phyloP scores from a whole-genome alignment of 64 coral and sea anemone species.

The Porites australiensis region DNA sequence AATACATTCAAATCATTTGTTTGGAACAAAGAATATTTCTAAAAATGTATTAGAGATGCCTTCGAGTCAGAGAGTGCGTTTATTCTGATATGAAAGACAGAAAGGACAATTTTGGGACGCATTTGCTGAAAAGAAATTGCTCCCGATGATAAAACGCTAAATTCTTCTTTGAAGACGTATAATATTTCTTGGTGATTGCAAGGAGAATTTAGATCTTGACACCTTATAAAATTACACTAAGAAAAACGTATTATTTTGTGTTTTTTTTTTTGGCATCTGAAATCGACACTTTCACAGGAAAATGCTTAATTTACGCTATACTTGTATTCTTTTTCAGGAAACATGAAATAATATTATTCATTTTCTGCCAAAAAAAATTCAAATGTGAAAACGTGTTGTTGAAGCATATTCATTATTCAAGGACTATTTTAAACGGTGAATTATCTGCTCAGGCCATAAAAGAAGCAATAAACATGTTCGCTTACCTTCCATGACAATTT shows the following conservation, averaged over 20 bases:
- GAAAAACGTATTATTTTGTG: background rate
- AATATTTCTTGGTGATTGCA: background rate
- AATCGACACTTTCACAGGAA: background rate
- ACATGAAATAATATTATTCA: background rate
- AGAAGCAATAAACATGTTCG: background rate
- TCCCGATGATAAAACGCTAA: background rate
- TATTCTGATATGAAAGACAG: background rate
- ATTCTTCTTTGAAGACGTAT: background rate
- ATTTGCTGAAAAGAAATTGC: background rate
- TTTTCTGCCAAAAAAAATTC: too few species aligned
- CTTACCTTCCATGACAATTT: background rate
- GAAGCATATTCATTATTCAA: too few species aligned
- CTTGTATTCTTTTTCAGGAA: background rate
- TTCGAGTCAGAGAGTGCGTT: background rate
- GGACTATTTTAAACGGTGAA: too few species aligned
- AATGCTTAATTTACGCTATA: background rate
- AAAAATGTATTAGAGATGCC: background rate
- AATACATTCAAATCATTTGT: background rate
- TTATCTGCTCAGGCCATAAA: background rate
- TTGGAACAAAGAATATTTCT: background rate
- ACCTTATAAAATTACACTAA: background rate
- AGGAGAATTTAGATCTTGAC: background rate
- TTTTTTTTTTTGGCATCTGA: background rate
- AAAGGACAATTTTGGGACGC: background rate
- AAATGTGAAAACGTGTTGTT: too few species aligned